Percentiles rank a stretch among this genome's conserved stretches.
These are phyloP conservation scores for Boloria euphrosyne DNA, from an alignment of 2,888 invertebrate genomes.

Conservation along the genomic window DNA sequence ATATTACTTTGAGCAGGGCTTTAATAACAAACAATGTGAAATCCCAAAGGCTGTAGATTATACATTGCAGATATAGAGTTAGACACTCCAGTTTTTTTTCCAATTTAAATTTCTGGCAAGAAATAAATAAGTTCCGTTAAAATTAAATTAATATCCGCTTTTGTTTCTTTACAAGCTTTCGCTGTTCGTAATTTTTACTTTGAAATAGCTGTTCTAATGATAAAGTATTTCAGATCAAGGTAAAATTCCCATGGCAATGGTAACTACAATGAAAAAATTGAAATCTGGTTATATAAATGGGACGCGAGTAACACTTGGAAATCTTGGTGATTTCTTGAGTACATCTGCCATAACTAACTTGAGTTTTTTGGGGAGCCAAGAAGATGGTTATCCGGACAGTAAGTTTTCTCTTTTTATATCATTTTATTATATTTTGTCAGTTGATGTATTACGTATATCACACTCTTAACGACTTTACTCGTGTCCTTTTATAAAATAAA, in stretches of 20 bases:
- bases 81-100: too few species aligned
- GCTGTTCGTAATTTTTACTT: not conserved
- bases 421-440: not conserved
- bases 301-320: constrained; percentile 98
- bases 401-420: constrained; percentile 56
- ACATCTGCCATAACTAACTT: constrained; percentile 99
- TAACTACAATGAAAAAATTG: constrained; percentile 98
- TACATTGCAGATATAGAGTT: too few species aligned
- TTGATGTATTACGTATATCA: too few species aligned
- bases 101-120: too few species aligned
- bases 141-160: too few species aligned
- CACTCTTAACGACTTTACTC: too few species aligned
- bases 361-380: constrained; percentile 96
- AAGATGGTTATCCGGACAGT: constrained; percentile 95
- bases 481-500: too few species aligned
- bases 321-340: constrained; percentile 95
- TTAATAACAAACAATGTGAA: too few species aligned
- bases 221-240: constrained; percentile 88
- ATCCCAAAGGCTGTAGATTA: too few species aligned
- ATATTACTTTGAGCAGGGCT: too few species aligned
- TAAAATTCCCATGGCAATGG: constrained; percentile 95
- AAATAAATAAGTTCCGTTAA: too few species aligned
- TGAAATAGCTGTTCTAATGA: not conserved
- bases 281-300: constrained; percentile 99
- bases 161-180: constrained; percentile 8